Evolutionary conservation across 1,140 invertebrate species (phyloP).

Genomic region (Ericerus pela): DNA sequence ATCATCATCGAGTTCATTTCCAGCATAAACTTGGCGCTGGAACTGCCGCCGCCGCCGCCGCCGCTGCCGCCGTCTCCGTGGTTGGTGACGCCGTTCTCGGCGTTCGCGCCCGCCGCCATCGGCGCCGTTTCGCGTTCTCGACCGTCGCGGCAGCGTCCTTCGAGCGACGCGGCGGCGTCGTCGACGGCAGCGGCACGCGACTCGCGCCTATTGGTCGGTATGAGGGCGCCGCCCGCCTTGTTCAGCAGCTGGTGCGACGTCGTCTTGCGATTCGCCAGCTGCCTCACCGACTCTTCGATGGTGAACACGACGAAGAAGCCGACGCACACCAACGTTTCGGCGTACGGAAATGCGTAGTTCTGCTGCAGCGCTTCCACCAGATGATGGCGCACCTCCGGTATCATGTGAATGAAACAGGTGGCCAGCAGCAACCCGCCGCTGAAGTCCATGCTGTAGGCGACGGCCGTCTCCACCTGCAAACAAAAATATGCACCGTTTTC

Average conservation of each 20-base stretch:
- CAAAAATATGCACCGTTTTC: too few species aligned
- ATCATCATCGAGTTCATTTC: not conserved
- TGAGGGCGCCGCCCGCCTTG: constrained; percentile 12
- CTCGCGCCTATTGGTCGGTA: constrained; percentile 5
- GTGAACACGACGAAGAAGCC: constrained; percentile 69
- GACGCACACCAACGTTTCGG: constrained; percentile 52
- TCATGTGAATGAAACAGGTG: constrained; percentile 64
- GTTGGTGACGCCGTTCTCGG: not conserved
- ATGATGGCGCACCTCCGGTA: constrained; percentile 51
- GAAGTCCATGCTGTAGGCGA: constrained; percentile 43
- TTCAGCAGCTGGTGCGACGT: constrained; percentile 9
- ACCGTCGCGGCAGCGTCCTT: not conserved
- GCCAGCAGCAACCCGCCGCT: constrained; percentile 71
- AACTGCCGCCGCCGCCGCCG: not conserved
- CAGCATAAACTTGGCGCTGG: not conserved
- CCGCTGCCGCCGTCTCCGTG: not conserved
- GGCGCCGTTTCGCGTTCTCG: not conserved
- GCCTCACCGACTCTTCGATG: constrained; percentile 50
- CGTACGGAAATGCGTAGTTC: constrained; percentile 29
- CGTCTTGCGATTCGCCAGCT: constrained; percentile 11
- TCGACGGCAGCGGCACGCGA: constrained; percentile 5
- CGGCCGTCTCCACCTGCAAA: constrained; percentile 17
- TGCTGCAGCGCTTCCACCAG: constrained; percentile 18
- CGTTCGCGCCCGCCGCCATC: too few species aligned
- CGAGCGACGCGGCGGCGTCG: constrained; percentile 6